Percentiles rank a stretch among this genome's conserved stretches.
Evolutionary conservation across 2,113 vertebrate genomes (phyloP).

Genomic region (Lophius piscatorius): DNA sequence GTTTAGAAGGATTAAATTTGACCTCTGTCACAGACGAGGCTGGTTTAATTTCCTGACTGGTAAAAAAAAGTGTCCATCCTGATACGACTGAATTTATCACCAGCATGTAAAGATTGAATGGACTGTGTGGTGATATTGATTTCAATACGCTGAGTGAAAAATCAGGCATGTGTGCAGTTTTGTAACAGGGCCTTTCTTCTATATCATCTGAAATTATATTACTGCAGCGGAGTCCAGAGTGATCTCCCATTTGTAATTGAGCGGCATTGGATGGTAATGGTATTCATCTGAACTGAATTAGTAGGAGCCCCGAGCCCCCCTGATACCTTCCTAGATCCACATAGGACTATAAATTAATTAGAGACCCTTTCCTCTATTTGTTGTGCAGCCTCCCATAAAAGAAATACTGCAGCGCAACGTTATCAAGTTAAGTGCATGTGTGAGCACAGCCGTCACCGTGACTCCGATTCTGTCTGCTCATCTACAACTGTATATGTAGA

Average conservation of each 20-base stretch:
- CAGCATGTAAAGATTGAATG: slow-evolving; percentile 30
- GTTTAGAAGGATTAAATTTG: slow-evolving; percentile 54
- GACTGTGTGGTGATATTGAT: slow-evolving; percentile 23
- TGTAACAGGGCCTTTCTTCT: not conserved
- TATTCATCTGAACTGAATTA: slow-evolving; percentile 61
- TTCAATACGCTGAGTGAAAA: slow-evolving; percentile 4
- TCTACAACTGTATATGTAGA: slow-evolving; percentile 42
- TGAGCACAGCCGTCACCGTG: too few relatives aligned
- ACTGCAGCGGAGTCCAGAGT: slow-evolving; percentile 37
- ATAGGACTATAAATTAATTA: slow-evolving; percentile 92
- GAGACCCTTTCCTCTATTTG: slow-evolving; percentile 78
- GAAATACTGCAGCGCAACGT: too few relatives aligned
- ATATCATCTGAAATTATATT: slow-evolving; percentile 20
- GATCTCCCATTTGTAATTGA: slow-evolving; percentile 42
- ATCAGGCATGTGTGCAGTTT: not conserved
- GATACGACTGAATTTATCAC: slow-evolving; percentile 41
- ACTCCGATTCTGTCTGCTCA: slow-evolving; percentile 24
- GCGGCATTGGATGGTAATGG: slow-evolving; percentile 63
- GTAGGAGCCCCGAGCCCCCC: slow-evolving; percentile 55
- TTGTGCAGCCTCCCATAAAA: too few relatives aligned
- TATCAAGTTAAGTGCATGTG: slow-evolving; percentile 63
- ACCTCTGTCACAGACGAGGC: slow-evolving; percentile 32
- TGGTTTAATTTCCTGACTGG: slow-evolving; percentile 49
- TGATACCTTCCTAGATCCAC: slow-evolving; percentile 80
- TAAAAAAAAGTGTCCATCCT: slow-evolving; percentile 30